phyloP scores from a whole-genome alignment of 2,888 invertebrate species.

The Cepaea hortensis region DNA sequence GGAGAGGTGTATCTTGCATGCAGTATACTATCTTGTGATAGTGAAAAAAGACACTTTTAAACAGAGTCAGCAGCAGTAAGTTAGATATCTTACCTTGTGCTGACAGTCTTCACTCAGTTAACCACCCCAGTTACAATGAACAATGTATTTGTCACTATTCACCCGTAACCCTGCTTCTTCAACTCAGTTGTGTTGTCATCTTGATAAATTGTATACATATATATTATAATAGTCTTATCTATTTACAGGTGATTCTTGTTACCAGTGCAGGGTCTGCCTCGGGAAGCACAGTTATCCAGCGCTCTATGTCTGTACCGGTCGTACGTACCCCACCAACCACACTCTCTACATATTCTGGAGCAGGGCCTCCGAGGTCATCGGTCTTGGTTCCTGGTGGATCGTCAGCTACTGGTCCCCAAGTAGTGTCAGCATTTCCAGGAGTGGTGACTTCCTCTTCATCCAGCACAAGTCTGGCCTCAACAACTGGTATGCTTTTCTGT shows the following conservation, averaged over 20 bases:
- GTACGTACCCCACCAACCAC: conserved; percentile 64
- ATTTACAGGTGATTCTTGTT: conserved; percentile 69
- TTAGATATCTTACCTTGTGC: too few species aligned
- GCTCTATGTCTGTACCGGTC: conserved; percentile 66
- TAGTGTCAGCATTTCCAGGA: conserved; percentile 60
- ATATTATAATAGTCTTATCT: too few species aligned
- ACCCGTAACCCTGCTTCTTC: too few species aligned
- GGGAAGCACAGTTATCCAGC: conserved; percentile 62
- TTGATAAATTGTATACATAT: too few species aligned
- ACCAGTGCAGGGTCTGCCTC: conserved; percentile 67
- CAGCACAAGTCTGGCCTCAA: conserved; percentile 55
- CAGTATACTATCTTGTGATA: too few species aligned
- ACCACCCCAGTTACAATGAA: too few species aligned
- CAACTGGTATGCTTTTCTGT: conserved; percentile 56
- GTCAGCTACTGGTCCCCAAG: conserved; percentile 54
- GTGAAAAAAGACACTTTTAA: too few species aligned
- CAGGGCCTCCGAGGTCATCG: conserved; percentile 52
- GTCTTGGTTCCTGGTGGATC: conserved; percentile 58
- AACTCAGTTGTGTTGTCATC: too few species aligned
- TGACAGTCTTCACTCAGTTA: too few species aligned
- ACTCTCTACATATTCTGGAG: conserved; percentile 42
- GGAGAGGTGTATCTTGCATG: too few species aligned
- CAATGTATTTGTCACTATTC: too few species aligned
- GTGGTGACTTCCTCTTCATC: conserved; percentile 64
- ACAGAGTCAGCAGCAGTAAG: too few species aligned